Evolutionary conservation across 1,140 invertebrate genomes (phyloP).

Genomic region (Harlomillsia oculata): DNA sequence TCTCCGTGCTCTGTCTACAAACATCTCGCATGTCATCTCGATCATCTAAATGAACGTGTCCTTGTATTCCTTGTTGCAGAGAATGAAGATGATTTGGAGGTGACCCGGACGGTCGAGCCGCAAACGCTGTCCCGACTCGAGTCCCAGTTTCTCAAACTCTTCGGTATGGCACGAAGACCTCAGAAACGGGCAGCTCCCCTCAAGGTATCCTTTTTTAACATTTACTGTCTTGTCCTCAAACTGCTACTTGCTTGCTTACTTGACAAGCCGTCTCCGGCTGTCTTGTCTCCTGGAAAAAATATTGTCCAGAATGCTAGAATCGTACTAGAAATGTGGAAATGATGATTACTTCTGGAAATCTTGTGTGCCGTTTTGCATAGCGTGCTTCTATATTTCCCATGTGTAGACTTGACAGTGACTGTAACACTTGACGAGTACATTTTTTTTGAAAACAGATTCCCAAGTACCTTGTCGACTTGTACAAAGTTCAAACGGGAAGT

Average conservation of each 20-base stretch:
- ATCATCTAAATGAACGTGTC: no score
- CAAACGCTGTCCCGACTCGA: conserved; percentile 27
- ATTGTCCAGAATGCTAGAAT: background rate
- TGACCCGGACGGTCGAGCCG: conserved; percentile 21
- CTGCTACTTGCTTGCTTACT: no score
- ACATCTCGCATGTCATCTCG: no score
- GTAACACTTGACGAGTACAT: background rate
- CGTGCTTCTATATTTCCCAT: background rate
- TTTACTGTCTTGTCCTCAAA: no score
- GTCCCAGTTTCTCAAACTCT: conserved; percentile 29
- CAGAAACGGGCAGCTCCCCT: background rate
- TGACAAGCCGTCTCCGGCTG: no score
- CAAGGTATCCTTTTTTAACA: background rate
- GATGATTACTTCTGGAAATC: background rate
- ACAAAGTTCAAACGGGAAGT: conserved; percentile 37
- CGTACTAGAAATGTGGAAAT: background rate
- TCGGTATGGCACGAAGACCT: conserved; percentile 30
- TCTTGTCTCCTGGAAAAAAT: background rate
- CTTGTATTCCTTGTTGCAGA: no score
- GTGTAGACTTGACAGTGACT: background rate
- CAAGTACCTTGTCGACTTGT: conserved; percentile 43
- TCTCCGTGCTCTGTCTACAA: no score
- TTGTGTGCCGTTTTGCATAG: background rate
- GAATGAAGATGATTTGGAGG: conserved; percentile 7
- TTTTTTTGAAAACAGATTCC: conserved; percentile 37